Evolutionary conservation across 2,113 vertebrate species (phyloP), one percentile per base, ranked within the genome.

Genomic region (Nycticorax nycticorax): DNA sequence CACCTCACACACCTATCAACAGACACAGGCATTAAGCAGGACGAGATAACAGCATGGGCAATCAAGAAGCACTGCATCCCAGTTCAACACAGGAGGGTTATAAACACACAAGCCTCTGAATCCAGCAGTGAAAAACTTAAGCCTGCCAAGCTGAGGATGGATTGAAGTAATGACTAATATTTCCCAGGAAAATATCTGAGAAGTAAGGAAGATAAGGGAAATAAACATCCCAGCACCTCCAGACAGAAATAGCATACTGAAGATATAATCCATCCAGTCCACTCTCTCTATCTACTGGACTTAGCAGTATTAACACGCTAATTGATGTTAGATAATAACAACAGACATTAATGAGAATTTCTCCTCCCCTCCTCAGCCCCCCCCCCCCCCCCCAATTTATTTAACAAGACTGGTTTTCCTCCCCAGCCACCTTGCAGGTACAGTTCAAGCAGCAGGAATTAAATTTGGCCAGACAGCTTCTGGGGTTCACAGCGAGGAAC

Each of bases 1-100:
- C 96, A 97, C 96, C 91, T 97, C 97, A 93, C 91, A 93, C 94
- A 97, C 97, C 97, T 96, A 97, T 94, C 97, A 97, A 95, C 93
- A 97, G 92, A 95, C 93, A 96, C 73, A 96, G 89, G 85, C 94
- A 91, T 95, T 95, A 97, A 86, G 88, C 94, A 88, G 89, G 93
- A 96, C 7, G n/a, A 97, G 97, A 97, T 97, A 98, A 97, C 97
- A 97, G 95, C 92, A 76, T 53, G 93, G 95, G 94, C 96, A 96
- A 92, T 95, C 96, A 97, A 92, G 93, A 96, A 96, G 78, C 88
- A 77, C 85, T 82, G 88, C 87, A 95, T 93, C 92, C 94, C 96
- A 96, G 92, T 95, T 96, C 93, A 91, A 35, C 95, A 94, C 90
- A 89, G 85, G 85, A 93, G 87, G 72, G 92, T 96, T 97, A 96